These are phyloP conservation scores for human (Homo sapiens) DNA, from an alignment of 2,113 vertebrate genomes.

Conservation along the genomic window DNA sequence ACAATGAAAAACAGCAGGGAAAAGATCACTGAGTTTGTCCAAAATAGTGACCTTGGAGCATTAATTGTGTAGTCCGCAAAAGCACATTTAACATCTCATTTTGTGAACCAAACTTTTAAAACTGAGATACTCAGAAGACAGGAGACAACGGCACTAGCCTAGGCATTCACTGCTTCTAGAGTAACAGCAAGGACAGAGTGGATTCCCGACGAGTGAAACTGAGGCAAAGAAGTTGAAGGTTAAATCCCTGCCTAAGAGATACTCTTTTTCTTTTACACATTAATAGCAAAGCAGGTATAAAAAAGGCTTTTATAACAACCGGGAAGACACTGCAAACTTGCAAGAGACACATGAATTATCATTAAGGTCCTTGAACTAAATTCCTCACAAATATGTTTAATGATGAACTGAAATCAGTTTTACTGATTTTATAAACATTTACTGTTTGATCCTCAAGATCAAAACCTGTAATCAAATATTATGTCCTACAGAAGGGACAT, in stretches of 20 bases:
- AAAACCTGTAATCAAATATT: constrained; percentile 8
- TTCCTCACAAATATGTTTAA: background rate
- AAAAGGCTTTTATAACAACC: background rate
- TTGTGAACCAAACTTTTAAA: background rate
- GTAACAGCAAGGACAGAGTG: background rate
- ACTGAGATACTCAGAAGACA: background rate
- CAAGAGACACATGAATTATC: constrained; percentile 2
- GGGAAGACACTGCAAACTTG: background rate
- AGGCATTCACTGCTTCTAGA: background rate
- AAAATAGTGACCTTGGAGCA: background rate
- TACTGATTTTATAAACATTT: constrained; percentile 21
- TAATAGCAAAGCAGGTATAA: background rate
- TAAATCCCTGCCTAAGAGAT: background rate
- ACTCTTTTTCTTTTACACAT: background rate
- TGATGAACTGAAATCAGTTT: background rate
- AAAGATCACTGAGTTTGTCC: background rate
- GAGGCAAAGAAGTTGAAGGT: background rate
- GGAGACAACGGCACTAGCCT: background rate
- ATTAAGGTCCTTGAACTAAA: background rate
- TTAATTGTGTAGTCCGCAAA: background rate
- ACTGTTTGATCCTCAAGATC: background rate
- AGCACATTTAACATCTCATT: background rate
- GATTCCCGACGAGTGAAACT: background rate
- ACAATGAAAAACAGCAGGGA: background rate
- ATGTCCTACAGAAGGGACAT: background rate